A percentile compares a stretch with the other conserved stretches of the same genome.
phyloP scores from a whole-genome alignment of 2,113 vertebrate genomes.

The Ellobius talpinus region DNA sequence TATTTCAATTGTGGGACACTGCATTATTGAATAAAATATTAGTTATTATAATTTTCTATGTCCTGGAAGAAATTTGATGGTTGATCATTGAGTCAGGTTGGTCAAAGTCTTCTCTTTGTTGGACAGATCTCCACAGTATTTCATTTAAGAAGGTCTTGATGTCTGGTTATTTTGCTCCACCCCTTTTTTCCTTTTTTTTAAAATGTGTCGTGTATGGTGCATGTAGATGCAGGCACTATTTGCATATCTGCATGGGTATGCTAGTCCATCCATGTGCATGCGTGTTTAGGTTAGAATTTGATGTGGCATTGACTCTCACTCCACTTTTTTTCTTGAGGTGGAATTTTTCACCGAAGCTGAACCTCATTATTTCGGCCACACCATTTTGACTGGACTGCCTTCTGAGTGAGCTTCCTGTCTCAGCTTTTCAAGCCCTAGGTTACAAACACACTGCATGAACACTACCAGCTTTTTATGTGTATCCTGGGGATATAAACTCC shows the following conservation, averaged over 20 bases:
- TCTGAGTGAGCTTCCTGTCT: background rate
- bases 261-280: background rate
- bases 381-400: too few species aligned
- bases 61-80: background rate
- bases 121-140: background rate
- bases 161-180: background rate
- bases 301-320: background rate
- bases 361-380: background rate
- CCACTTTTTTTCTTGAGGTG: background rate
- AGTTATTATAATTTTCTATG: conserved; percentile 30
- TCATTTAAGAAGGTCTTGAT: background rate
- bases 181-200: background rate
- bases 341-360: background rate
- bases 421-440: background rate
- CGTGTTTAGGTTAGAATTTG: background rate
- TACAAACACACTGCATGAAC: background rate
- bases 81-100: background rate
- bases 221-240: too few species aligned
- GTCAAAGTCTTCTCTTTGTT: background rate
- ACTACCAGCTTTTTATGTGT: background rate
- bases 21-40: background rate
- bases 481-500: background rate
- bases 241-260: background rate
- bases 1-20: background rate
- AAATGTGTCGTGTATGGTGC: background rate